Conservation (phyloP, 2,797 vertebrate species). For the Melopsittacus undulatus region DNA sequence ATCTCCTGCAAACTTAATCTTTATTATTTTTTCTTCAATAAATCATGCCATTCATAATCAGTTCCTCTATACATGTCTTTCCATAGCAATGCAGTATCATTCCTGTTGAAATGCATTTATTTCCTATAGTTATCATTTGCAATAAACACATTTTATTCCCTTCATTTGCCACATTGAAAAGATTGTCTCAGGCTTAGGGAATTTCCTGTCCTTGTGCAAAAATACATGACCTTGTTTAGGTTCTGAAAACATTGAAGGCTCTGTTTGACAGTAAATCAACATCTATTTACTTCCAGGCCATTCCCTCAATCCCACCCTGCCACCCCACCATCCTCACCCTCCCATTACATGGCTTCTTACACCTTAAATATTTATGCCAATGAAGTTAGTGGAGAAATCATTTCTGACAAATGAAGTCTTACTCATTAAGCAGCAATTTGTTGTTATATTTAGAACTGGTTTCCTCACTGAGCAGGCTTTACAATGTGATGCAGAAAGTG, state of each 20-base stretch:
- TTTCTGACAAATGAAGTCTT: background rate
- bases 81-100: background rate
- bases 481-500: background rate
- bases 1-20: background rate
- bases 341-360: background rate
- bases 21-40: background rate
- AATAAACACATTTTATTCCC: background rate
- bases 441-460: background rate
- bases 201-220: background rate
- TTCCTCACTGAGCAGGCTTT: background rate
- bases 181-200: background rate
- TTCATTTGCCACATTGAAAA: background rate
- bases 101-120: background rate
- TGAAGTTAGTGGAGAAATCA: background rate
- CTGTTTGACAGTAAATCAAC: background rate
- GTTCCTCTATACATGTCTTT: background rate
- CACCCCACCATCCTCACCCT: fast-evolving
- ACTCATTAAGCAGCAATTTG: background rate
- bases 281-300: background rate
- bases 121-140: background rate
- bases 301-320: background rate
- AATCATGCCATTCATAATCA: background rate
- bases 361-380: background rate
- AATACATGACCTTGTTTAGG: background rate
- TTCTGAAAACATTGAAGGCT: background rate